Evolutionary conservation across 2,888 invertebrate species (phyloP).

Genomic region (Dascillus cervinus): DNA sequence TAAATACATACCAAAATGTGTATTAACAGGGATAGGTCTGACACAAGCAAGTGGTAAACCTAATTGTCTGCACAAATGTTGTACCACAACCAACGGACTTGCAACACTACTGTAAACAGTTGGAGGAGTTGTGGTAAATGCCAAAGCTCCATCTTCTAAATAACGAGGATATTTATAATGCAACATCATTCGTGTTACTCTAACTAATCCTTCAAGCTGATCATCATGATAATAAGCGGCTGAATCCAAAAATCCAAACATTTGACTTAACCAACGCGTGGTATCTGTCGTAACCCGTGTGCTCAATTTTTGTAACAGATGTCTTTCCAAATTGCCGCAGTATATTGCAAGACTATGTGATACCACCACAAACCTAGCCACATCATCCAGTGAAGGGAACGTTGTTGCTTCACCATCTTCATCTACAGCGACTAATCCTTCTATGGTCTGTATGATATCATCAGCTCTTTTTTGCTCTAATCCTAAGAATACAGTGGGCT

Average conservation of each 20-base stretch:
- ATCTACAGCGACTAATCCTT: slow-evolving; percentile 53
- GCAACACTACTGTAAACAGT: slow-evolving; percentile 78
- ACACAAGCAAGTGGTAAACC: slow-evolving; percentile 82
- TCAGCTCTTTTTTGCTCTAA: slow-evolving; percentile 42
- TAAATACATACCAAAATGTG: slow-evolving; percentile 50
- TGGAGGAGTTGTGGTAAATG: slow-evolving; percentile 74
- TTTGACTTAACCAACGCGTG: slow-evolving; percentile 77
- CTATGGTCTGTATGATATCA: slow-evolving; percentile 53
- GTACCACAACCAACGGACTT: slow-evolving; percentile 68
- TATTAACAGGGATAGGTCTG: slow-evolving; percentile 74
- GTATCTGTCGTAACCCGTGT: slow-evolving; percentile 78
- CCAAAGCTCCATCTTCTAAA: slow-evolving; percentile 72
- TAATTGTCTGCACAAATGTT: slow-evolving; percentile 73
- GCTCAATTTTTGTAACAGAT: slow-evolving; percentile 71
- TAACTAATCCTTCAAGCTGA: slow-evolving; percentile 75
- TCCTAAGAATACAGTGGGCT: slow-evolving; percentile 37
- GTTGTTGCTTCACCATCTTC: slow-evolving; percentile 55
- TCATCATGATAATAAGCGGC: slow-evolving; percentile 85
- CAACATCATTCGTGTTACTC: slow-evolving; percentile 71
- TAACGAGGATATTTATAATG: slow-evolving; percentile 76
- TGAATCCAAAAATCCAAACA: slow-evolving; percentile 77
- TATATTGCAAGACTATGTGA: slow-evolving; percentile 86
- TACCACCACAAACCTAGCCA: slow-evolving; percentile 60
- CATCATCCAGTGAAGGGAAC: slow-evolving; percentile 55
- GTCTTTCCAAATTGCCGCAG: slow-evolving; percentile 72